Evolutionary conservation across 1,140 invertebrate genomes (phyloP).

Genomic region (Epicauta chinensis): DNA sequence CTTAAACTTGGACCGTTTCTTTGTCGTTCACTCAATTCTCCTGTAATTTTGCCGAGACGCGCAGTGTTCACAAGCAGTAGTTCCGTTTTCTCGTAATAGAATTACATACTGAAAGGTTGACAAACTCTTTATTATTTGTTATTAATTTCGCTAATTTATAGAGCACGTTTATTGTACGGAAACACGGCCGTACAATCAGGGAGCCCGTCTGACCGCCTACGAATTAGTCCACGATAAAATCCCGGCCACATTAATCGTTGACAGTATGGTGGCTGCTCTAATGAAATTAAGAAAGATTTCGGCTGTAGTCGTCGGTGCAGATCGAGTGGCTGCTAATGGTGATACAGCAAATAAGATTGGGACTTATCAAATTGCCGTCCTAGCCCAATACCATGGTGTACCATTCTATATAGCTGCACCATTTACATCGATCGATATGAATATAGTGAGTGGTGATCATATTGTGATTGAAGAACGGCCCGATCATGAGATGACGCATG

Average conservation of each 20-base stretch:
- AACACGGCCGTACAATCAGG: slow-evolving; percentile 97
- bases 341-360: slow-evolving; percentile 99
- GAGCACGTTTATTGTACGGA: slow-evolving; percentile 93
- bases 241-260: slow-evolving; percentile 87
- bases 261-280: slow-evolving; percentile 88
- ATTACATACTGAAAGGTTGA: no score
- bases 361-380: slow-evolving; percentile 94
- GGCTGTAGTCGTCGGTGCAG: slow-evolving; percentile 82
- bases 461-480: slow-evolving; percentile 95
- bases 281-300: slow-evolving; percentile 75
- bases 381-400: slow-evolving; percentile 84
- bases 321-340: slow-evolving; percentile 89
- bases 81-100: no score
- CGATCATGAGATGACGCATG: slow-evolving; percentile 80
- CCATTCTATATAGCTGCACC: slow-evolving; percentile 97
- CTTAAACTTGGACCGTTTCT: no score
- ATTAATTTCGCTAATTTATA: no score
- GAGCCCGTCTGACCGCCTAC: slow-evolving; percentile 89
- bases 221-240: slow-evolving; percentile 93
- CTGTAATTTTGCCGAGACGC: no score
- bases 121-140: no score
- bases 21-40: no score
- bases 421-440: slow-evolving; percentile 84
- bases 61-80: no score
- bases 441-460: slow-evolving; percentile 67